phyloP scores from a whole-genome alignment of 2,113 vertebrate genomes.

The Grammomys dolichurus region DNA sequence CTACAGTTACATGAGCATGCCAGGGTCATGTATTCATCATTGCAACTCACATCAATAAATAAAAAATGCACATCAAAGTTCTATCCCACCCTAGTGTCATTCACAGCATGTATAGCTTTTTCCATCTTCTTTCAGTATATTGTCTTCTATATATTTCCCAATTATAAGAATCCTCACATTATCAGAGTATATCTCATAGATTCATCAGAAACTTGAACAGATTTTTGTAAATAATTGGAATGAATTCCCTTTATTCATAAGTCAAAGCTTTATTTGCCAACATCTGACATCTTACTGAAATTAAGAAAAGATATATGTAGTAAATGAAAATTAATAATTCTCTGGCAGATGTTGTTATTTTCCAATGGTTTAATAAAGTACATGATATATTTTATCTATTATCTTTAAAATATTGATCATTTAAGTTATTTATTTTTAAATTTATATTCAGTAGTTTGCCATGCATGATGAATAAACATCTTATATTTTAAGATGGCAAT shows the following conservation, averaged over 20 bases:
- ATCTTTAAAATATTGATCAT: neutral
- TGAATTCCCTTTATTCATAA: conserved; percentile 4
- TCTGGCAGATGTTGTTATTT: neutral
- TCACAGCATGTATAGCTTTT: neutral
- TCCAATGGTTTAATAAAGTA: neutral
- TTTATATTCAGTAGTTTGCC: neutral
- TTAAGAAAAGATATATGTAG: neutral
- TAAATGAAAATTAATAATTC: neutral
- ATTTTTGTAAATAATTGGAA: neutral
- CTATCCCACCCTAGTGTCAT: neutral
- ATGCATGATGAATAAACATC: neutral
- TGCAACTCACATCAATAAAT: conserved; percentile 7
- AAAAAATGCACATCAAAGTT: conserved; percentile 1
- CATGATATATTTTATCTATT: neutral
- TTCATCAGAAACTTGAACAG: conserved; percentile 12
- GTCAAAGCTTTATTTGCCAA: neutral
- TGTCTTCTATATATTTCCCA: neutral
- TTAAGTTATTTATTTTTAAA: neutral
- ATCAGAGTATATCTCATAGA: neutral
- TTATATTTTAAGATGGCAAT: neutral
- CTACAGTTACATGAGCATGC: neutral
- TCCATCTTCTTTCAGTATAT: neutral
- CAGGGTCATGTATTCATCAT: neutral
- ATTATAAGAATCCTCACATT: neutral
- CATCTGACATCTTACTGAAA: neutral